Evolutionary conservation across 2,888 invertebrate species (phyloP), one percentile per base, ranked within the genome.

Genomic region (Lasioglossum morio): DNA sequence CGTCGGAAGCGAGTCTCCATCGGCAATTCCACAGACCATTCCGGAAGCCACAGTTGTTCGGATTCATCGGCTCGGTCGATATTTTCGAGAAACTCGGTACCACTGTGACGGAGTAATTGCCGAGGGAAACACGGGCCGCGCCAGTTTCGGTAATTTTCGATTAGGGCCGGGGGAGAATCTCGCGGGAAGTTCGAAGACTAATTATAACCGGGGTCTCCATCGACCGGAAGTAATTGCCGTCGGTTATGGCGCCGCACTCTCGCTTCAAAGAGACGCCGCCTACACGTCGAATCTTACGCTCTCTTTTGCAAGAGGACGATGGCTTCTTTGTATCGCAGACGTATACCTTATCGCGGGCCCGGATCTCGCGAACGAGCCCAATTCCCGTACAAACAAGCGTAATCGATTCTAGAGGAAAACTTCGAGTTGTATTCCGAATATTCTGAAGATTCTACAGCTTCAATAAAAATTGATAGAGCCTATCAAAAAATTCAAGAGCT

Each of bases 301-400:
- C 72, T 73, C 57, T 63, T 82, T 63, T 63, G 60, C 2, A 12
- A 46, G 48, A 74, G 74, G 57, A 63, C 82, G 63, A 82, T 85
- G 77, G 79, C 77, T 76, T 60, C 85, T 72, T 74, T 63, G 74
- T 77, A 78, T 48, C 60, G 14, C 81, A 70, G 19, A 40, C 23
- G 23, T 23, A 2, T 8, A 23, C 23, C 0, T 1, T 48, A 19
- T 48, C 46, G 19, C 19, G 19, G 48, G 3, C 1, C 23, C 10
- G 53, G 23, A 23, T 53, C 23, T 23, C 23, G 27, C 27, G 7
- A 30, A 63, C 63, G 27, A 27, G 14, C 7, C 16, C 7, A 63
- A 63, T 12, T 4, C 27, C 27, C 57, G 12, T n/a, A n/a, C 8
- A 60, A 60, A 60, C 27, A 14, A 48, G 48, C 48, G 2, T 48